Conservation (phyloP, 2,113 vertebrate species). For the human (Homo sapiens) region GRCh38 chr13:37130001-37130500, state of each 20-base stretch:
- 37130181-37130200: not conserved
- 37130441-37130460: not conserved
- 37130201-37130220: not conserved
- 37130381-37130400: not conserved
- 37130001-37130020: not conserved
- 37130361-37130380: not conserved
- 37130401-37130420: not conserved
- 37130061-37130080: not conserved
- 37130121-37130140: not conserved
- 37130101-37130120: not conserved
- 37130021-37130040: not conserved
- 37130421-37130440: not conserved
- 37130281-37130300: not conserved
- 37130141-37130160: not conserved
- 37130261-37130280: not conserved
- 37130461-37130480: not conserved
- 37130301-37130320: not conserved
- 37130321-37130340: not conserved
- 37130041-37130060: not conserved
- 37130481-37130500: not conserved
- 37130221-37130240: not conserved
- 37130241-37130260: not conserved
- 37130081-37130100: not conserved
- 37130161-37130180: not conserved
- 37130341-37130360: not conserved